Evolutionary conservation across 2,113 vertebrate genomes (phyloP), one percentile per base, ranked within the genome.

Genomic region (Callochromis pleurospilus): DNA sequence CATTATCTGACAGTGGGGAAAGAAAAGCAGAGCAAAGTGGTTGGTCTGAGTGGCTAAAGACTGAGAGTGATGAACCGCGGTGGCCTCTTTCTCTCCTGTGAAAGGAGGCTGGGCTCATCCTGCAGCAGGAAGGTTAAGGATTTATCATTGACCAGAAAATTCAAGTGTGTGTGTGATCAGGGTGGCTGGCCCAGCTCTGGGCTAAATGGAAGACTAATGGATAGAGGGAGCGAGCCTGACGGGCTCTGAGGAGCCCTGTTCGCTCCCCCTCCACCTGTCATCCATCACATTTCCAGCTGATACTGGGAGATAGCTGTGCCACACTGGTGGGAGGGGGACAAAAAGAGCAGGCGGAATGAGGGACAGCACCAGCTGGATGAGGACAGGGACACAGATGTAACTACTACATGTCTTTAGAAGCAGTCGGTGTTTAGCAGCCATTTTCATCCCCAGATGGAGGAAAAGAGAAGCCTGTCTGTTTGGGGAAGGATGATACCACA

Each of bases 121-220:
- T 51, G 29, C 68, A 81, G 88, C 62, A 88, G 89, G 77, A 89
- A 45, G 79, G 53, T 91, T 81, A 86, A 87, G 88, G 90, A 93
- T 89, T 94, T 86, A 92, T 95, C 42, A 93, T 91, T 91, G 89
- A 90, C 90, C 89, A 93, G 96, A 94, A 83, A 95, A 95, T 91
- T 91, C 94, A 82, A 88, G 92, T 82, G 77, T 91, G 86, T 89
- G 94, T 87, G 87, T 51, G 79, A 87, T 94, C 85, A 36, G 73
- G 93, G 95, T 94, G 95, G 95, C 92, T 89, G 91, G 93, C 89
- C 81, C 47, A 80, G 49, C 33, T 91, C 93, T 84, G 86, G 87
- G 84, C 83, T 91, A 95, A 96, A 95, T 88, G 84, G 86, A 93
- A 95, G 95, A 96, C 93, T 95, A 96, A 93, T 96, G 97, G 95